These are phyloP conservation scores for Tiliacea citrago DNA, from an alignment of 2,888 invertebrate genomes.

Conservation along the genomic window DNA sequence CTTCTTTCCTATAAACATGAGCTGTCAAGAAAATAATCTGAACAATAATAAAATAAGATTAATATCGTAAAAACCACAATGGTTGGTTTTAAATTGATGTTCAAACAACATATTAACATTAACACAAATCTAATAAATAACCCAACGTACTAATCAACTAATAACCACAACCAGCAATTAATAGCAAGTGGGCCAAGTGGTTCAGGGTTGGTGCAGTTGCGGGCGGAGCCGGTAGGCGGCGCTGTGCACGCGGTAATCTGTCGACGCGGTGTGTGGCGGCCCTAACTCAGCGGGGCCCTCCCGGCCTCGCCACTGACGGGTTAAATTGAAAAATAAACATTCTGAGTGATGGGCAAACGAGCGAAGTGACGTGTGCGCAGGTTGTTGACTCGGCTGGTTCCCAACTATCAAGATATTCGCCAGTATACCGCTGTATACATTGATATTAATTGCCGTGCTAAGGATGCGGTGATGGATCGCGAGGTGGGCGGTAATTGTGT, in stretches of 20 bases:
- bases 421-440: conserved; percentile 45
- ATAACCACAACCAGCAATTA: conserved; percentile 69
- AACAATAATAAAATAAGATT: conserved; percentile 57
- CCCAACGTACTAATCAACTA: conserved; percentile 67
- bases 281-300: conserved; percentile 83
- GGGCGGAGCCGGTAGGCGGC: conserved; percentile 66
- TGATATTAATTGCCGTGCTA: conserved; percentile 61
- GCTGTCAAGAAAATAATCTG: conserved; percentile 43
- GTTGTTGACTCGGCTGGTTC: conserved; percentile 78
- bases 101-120: conserved; percentile 61
- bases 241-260: conserved; percentile 79
- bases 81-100: conserved; percentile 56
- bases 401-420: conserved; percentile 63
- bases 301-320: conserved; percentile 82
- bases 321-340: conserved; percentile 90
- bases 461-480: conserved; percentile 57
- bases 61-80: conserved; percentile 54
- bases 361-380: conserved; percentile 75
- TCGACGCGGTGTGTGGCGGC: conserved; percentile 89
- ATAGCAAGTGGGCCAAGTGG: conserved; percentile 59
- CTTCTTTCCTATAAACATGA: conserved; percentile 38
- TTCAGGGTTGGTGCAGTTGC: conserved; percentile 51
- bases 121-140: conserved; percentile 69
- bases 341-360: conserved; percentile 83
- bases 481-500: conserved; percentile 54